Conservation (phyloP, 2,797 vertebrate species). For the Hephaestus fuliginosus region DNA sequence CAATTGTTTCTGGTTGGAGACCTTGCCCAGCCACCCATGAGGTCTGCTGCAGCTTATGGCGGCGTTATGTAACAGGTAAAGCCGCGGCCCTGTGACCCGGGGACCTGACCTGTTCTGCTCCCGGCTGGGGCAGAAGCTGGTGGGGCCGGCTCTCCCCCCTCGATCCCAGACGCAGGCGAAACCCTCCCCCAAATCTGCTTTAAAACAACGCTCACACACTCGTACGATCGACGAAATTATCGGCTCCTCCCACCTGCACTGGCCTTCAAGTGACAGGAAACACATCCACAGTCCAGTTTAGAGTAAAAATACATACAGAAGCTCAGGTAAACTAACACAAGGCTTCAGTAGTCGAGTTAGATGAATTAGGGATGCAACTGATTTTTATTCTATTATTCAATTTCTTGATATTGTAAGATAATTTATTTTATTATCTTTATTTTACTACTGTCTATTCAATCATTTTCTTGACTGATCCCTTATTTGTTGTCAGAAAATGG, state of each 20-base stretch:
- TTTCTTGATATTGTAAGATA: no score
- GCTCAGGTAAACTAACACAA: no score
- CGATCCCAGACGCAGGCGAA: conserved; percentile 7
- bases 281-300: no score
- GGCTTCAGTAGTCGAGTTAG: no score
- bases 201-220: background rate
- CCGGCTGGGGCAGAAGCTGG: conserved; percentile 45
- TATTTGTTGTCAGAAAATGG: no score
- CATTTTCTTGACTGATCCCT: no score
- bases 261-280: no score
- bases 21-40: conserved; percentile 40
- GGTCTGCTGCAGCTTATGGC: conserved; percentile 41
- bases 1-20: conserved; percentile 51
- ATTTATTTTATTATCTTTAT: no score
- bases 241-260: background rate
- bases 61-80: conserved; percentile 70
- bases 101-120: conserved; percentile 63
- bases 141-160: conserved; percentile 36
- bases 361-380: no score
- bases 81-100: conserved; percentile 56
- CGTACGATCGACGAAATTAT: background rate
- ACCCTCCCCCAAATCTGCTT: background rate
- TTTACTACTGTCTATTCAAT: no score
- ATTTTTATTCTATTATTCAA: no score
- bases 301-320: no score